These are phyloP conservation scores for Smutsia gigantea DNA, from an alignment of 2,797 vertebrate genomes.

Conservation along the genomic window DNA sequence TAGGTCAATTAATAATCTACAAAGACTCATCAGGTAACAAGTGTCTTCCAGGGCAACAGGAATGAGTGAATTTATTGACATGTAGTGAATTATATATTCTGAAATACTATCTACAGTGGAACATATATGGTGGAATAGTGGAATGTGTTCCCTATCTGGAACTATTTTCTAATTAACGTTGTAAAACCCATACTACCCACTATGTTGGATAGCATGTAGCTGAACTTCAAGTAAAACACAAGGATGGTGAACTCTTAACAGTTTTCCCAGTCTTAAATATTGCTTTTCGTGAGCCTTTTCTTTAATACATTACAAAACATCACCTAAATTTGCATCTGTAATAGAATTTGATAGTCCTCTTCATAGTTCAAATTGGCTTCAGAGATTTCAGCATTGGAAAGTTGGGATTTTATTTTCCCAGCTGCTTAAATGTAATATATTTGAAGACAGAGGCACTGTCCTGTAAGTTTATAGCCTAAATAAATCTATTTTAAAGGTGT, in stretches of 20 bases:
- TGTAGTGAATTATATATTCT: not conserved
- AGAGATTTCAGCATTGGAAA: slow-evolving; percentile 66
- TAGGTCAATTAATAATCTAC: not conserved
- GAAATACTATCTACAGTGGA: not conserved
- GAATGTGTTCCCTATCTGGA: not conserved
- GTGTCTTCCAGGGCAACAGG: not conserved
- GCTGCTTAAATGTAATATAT: slow-evolving; percentile 75
- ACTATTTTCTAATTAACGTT: not conserved
- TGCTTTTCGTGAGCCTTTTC: slow-evolving; percentile 24
- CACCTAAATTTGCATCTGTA: slow-evolving; percentile 44
- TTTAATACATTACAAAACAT: slow-evolving; percentile 37
- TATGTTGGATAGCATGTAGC: not conserved
- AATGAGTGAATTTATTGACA: not conserved
- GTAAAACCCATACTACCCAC: not conserved
- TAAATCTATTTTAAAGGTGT: slow-evolving; percentile 81
- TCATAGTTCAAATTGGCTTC: slow-evolving; percentile 52
- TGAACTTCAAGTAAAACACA: not conserved
- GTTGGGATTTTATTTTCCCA: slow-evolving; percentile 72
- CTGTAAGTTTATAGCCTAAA: slow-evolving; percentile 73
- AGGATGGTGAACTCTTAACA: not conserved
- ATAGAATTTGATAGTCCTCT: slow-evolving; percentile 55
- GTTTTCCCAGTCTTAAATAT: slow-evolving; percentile 27
- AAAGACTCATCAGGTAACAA: not conserved
- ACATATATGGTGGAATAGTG: not conserved
- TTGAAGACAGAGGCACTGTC: slow-evolving; percentile 75